These are phyloP conservation scores for Nebria brevicollis DNA, from an alignment of 2,888 invertebrate species.

Conservation along the genomic window DNA sequence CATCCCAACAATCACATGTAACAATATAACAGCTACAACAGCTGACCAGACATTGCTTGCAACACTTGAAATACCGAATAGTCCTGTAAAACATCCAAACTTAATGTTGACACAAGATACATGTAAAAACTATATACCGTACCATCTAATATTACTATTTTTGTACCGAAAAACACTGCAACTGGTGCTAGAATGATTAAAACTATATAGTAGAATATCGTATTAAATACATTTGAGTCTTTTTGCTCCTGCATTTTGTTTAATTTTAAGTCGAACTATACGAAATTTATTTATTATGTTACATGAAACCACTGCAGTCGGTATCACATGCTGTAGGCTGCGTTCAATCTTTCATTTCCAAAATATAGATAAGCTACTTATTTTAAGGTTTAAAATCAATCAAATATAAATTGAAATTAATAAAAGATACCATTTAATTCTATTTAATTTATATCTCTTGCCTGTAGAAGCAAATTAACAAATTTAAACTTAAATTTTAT, in stretches of 20 bases:
- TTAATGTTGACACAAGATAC: background rate
- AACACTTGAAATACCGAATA: constrained; percentile 65
- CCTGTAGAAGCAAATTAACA: no score
- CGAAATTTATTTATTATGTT: constrained; percentile 3
- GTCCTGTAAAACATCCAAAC: constrained; percentile 56
- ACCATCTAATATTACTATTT: constrained; percentile 77
- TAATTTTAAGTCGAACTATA: background rate
- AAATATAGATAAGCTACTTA: no score
- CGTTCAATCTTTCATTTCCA: background rate
- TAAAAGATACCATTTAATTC: no score
- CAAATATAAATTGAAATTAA: no score
- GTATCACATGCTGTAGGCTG: background rate
- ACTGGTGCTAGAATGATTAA: constrained; percentile 82
- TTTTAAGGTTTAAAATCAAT: no score
- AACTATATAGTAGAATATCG: constrained; percentile 79
- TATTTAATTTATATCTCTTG: no score
- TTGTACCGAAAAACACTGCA: constrained; percentile 76
- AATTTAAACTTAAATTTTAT: no score
- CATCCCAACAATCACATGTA: constrained; percentile 80
- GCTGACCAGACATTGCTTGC: constrained; percentile 84
- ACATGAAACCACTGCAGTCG: constrained; percentile 4
- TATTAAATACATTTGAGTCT: constrained; percentile 68
- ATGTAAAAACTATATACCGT: constrained; percentile 45
- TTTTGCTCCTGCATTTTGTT: constrained; percentile 23
- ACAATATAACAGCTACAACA: constrained; percentile 76